Evolutionary conservation across 2,888 invertebrate species (phyloP).

Genomic region (Rotaria socialis): DNA sequence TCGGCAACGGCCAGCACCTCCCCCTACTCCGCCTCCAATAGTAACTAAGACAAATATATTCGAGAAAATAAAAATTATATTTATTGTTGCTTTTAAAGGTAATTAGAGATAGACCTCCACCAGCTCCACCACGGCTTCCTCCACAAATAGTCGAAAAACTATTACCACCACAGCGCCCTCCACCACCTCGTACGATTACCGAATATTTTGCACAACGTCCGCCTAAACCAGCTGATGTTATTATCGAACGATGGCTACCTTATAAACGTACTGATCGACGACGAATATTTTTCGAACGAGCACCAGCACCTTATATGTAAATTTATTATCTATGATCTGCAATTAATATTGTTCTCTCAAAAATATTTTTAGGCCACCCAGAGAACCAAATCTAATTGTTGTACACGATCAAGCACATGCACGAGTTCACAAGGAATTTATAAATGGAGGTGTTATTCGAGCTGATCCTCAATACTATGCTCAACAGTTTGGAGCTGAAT

Average conservation of each 20-base stretch:
- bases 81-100: not conserved
- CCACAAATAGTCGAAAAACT: not conserved
- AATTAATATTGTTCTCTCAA: too few relatives aligned
- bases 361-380: not conserved
- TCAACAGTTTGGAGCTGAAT: not conserved
- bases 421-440: slow-evolving; percentile 10
- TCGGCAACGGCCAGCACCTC: not conserved
- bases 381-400: not conserved
- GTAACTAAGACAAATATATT: not conserved
- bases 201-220: not conserved
- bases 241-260: slow-evolving; percentile 16
- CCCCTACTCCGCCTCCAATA: not conserved
- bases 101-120: not conserved
- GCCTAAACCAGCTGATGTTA: not conserved
- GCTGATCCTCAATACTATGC: not conserved
- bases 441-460: not conserved
- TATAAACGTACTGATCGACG: not conserved
- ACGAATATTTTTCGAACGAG: slow-evolving; percentile 18
- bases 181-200: not conserved
- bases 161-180: not conserved
- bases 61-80: not conserved
- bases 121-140: not conserved
- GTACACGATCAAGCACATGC: not conserved
- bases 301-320: not conserved
- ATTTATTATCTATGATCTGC: too few relatives aligned